phyloP scores from a whole-genome alignment of 1,140 invertebrate genomes.

The Venustaconcha ellipsiformis region DNA sequence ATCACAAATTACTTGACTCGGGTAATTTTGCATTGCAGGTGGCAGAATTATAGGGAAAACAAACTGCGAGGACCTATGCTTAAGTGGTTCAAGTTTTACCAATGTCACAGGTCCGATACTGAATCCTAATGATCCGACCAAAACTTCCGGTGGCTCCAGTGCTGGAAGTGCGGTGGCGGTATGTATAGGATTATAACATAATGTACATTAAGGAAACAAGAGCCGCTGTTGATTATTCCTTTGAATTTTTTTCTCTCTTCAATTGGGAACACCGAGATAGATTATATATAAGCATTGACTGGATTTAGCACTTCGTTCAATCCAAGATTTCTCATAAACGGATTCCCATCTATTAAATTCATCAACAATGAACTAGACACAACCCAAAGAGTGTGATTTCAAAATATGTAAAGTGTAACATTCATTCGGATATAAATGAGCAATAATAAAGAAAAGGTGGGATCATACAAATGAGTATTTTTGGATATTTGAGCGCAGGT shows the following conservation, averaged over 20 bases:
- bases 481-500: too few species aligned
- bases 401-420: too few species aligned
- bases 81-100: conserved; percentile 49
- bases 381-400: too few species aligned
- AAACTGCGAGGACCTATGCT: conserved; percentile 52
- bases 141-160: conserved; percentile 51
- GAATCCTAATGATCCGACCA: conserved; percentile 39
- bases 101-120: conserved; percentile 43
- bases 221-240: conserved; percentile 11
- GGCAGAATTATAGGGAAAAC: conserved; percentile 54
- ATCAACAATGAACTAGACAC: too few species aligned
- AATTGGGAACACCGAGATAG: background rate
- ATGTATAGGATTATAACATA: conserved; percentile 5
- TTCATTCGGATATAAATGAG: too few species aligned
- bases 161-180: conserved; percentile 37
- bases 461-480: too few species aligned
- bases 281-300: background rate
- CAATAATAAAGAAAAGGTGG: too few species aligned
- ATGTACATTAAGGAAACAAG: background rate
- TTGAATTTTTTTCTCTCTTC: background rate
- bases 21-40: conserved; percentile 28
- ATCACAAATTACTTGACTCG: background rate
- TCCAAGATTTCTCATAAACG: too few species aligned
- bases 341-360: too few species aligned
- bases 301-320: too few species aligned